Evolutionary conservation across 1,140 invertebrate species (phyloP).

Genomic region (Ooceraea biroi): DNA sequence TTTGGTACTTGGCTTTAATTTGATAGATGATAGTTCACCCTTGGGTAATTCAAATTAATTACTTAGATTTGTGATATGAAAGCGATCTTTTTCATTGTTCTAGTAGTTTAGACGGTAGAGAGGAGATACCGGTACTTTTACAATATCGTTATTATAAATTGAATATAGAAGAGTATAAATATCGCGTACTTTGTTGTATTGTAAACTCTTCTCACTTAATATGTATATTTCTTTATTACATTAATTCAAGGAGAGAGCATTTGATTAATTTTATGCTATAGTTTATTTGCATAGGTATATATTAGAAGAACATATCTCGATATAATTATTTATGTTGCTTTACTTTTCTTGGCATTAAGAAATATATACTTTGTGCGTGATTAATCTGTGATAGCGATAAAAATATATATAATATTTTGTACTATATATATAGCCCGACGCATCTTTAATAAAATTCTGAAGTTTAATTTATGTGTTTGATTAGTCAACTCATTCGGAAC

Average conservation of each 20-base stretch:
- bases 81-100: conserved; percentile 30
- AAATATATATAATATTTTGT: conserved; percentile 50
- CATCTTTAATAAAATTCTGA: conserved; percentile 45
- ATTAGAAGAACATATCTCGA: conserved; percentile 5
- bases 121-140: neutral
- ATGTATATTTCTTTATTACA: conserved; percentile 23
- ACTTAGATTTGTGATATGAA: conserved; percentile 47
- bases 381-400: conserved; percentile 73
- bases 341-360: conserved; percentile 53
- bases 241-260: conserved; percentile 12
- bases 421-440: neutral
- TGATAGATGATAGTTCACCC: conserved; percentile 47
- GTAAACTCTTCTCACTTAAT: neutral
- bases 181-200: conserved; percentile 2
- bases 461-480: neutral
- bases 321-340: conserved; percentile 53
- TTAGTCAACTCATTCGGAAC: neutral
- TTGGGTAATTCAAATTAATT: conserved; percentile 25
- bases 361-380: conserved; percentile 64
- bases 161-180: neutral
- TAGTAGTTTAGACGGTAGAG: neutral
- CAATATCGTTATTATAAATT: neutral
- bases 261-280: conserved; percentile 57
- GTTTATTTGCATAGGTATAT: conserved; percentile 35
- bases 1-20: conserved; percentile 77